These are phyloP conservation scores for Rotaria macrura DNA, from an alignment of 2,888 invertebrate species.

Conservation along the genomic window DNA sequence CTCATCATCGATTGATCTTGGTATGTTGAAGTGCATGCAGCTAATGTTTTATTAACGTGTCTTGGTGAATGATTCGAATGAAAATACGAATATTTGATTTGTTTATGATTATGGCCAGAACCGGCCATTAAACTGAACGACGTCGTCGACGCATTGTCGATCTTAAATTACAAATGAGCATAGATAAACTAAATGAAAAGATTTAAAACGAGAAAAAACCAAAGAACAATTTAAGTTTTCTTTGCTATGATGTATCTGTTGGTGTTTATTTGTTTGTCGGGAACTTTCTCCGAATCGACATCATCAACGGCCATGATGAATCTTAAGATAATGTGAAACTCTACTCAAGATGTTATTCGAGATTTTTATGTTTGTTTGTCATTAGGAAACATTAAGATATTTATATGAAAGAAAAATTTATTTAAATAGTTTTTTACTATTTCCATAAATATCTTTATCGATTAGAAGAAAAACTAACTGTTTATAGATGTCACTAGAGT, in stretches of 20 bases:
- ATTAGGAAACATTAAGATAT: not conserved
- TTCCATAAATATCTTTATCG: no score
- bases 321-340: not conserved
- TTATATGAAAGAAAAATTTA: not conserved
- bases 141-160: constrained; percentile 12
- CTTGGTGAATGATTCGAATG: not conserved
- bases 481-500: not conserved
- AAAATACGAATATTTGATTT: not conserved
- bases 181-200: not conserved
- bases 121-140: not conserved
- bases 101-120: not conserved
- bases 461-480: no score
- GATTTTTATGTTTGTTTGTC: not conserved
- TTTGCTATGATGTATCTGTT: not conserved
- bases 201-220: not conserved
- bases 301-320: not conserved
- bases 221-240: not conserved
- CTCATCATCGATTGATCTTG: not conserved
- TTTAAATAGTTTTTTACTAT: not conserved
- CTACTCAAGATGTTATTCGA: not conserved
- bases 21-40: not conserved
- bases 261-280: not conserved
- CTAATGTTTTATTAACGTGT: not conserved
- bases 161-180: no score
- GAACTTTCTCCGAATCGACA: not conserved